These are phyloP conservation scores for Dendroctonus valens DNA, from an alignment of 1,140 invertebrate genomes.

Conservation along the genomic window DNA sequence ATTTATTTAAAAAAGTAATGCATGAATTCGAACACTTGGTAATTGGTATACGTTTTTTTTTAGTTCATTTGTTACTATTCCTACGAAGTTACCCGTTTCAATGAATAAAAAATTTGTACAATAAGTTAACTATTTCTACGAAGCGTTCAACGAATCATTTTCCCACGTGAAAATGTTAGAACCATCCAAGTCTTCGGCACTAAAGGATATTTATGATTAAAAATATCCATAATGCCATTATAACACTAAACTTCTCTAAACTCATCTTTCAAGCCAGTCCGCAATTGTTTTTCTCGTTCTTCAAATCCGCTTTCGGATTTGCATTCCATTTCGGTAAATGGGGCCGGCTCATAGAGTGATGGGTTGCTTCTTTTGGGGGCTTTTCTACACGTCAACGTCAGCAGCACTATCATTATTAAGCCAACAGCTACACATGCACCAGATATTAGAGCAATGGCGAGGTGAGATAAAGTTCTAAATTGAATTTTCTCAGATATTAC, in stretches of 20 bases:
- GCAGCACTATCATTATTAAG: slow-evolving; percentile 30
- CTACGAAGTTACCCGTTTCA: too few species aligned
- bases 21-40: too few species aligned
- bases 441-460: slow-evolving; percentile 39
- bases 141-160: slow-evolving; percentile 2
- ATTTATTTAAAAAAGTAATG: too few species aligned
- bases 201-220: slow-evolving; percentile 8
- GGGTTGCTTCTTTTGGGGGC: slow-evolving; percentile 13
- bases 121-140: slow-evolving; percentile 15
- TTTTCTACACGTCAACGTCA: slow-evolving; percentile 28
- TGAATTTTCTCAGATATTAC: slow-evolving; percentile 34
- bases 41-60: too few species aligned
- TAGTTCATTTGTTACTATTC: too few species aligned
- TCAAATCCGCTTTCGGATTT: slow-evolving; percentile 15
- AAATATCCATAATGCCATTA: slow-evolving; percentile 21
- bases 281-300: slow-evolving; percentile 31
- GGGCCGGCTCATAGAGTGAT: slow-evolving; percentile 3
- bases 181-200: not conserved
- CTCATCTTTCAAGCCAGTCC: slow-evolving; percentile 24
- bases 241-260: slow-evolving; percentile 23
- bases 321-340: slow-evolving; percentile 6
- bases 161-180: slow-evolving; percentile 7
- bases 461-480: slow-evolving; percentile 36
- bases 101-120: slow-evolving; percentile 1
- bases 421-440: slow-evolving; percentile 38